These are phyloP conservation scores for Thereva nobilitata DNA, from an alignment of 2,888 invertebrate species.

Conservation along the genomic window DNA sequence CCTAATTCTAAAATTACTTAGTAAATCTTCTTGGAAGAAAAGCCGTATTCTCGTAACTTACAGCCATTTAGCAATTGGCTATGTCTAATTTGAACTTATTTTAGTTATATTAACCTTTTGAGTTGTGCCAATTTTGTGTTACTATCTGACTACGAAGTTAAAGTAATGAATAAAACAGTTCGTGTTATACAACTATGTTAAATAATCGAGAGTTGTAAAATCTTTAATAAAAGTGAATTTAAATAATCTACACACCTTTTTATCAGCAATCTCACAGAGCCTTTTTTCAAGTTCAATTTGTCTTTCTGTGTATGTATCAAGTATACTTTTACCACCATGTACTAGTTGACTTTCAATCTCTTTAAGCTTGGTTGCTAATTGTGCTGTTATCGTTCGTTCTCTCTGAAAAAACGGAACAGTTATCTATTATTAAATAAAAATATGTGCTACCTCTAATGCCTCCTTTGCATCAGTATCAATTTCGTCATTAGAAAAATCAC, in stretches of 20 bases:
- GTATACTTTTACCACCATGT: constrained; percentile 90
- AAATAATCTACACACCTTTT: constrained; percentile 61
- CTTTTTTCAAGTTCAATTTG: constrained; percentile 86
- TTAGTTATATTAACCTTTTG: too few species aligned
- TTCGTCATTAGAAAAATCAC: constrained; percentile 46
- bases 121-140: too few species aligned
- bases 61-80: too few species aligned
- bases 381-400: constrained; percentile 73
- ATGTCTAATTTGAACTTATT: too few species aligned
- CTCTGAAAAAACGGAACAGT: constrained; percentile 58
- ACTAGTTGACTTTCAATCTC: constrained; percentile 93
- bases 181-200: too few species aligned
- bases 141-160: too few species aligned
- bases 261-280: constrained; percentile 84
- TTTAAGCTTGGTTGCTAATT: constrained; percentile 75
- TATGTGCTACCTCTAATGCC: constrained; percentile 39
- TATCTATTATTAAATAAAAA: not conserved
- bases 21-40: too few species aligned
- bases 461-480: constrained; percentile 40
- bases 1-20: too few species aligned
- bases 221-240: not conserved
- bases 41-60: too few species aligned
- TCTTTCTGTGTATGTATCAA: constrained; percentile 94
- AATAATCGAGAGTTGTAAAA: not conserved
- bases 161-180: too few species aligned